A percentile compares a stretch with the other conserved stretches of the same genome.
Conservation (phyloP, 2,113 vertebrate species). For the Promerops cafer region DNA sequence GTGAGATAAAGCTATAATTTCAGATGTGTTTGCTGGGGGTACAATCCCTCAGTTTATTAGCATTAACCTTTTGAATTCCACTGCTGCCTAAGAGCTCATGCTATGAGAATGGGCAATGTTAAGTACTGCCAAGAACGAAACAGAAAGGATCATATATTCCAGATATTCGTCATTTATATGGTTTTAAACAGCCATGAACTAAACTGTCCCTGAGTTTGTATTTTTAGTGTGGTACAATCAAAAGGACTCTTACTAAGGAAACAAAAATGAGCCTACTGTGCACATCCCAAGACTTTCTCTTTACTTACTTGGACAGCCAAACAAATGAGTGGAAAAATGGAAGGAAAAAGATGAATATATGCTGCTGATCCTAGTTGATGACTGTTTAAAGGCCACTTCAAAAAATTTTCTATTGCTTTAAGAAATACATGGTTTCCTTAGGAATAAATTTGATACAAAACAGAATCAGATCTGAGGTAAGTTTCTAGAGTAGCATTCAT, state of each 20-base stretch:
- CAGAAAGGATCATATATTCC: not conserved
- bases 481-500: not conserved
- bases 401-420: not conserved
- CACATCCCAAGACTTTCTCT: not conserved
- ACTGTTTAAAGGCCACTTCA: not conserved
- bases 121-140: not conserved
- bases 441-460: not conserved
- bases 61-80: not conserved
- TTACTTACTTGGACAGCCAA: not conserved
- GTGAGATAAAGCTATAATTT: not conserved
- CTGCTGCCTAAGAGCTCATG: not conserved
- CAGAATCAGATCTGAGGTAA: not conserved
- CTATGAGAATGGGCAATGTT: not conserved
- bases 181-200: not conserved
- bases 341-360: not conserved
- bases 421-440: not conserved
- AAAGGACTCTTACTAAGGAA: not conserved
- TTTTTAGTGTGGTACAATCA: not conserved
- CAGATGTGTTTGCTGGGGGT: not conserved
- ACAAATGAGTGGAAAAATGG: not conserved
- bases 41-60: not conserved
- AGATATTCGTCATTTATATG: not conserved
- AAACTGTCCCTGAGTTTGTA: not conserved
- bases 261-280: not conserved
- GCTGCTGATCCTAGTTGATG: not conserved